Evolutionary conservation across 2,888 invertebrate species (phyloP).

Genomic region (Caenorhabditis uteleia): DNA sequence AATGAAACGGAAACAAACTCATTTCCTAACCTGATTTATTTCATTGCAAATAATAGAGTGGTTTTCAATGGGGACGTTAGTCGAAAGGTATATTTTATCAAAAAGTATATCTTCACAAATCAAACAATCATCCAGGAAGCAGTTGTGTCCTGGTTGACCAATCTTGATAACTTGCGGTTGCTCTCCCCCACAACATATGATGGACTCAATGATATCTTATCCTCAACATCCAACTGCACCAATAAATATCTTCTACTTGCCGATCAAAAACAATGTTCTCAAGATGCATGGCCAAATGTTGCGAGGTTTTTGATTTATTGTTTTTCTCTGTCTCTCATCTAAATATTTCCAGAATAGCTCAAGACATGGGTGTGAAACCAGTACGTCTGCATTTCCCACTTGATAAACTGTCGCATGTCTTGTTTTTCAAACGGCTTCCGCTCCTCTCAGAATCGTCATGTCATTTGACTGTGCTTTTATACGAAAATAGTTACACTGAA

Average conservation of each 20-base stretch:
- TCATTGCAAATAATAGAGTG: constrained; percentile 28
- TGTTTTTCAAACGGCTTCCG: constrained; percentile 28
- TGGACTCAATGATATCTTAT: constrained; percentile 21
- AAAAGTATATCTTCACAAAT: not conserved
- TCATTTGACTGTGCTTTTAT: constrained; percentile 32
- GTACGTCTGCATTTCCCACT: constrained; percentile 29
- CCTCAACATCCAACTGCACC: constrained; percentile 35
- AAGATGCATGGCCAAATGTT: constrained; percentile 33
- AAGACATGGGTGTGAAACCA: constrained; percentile 15
- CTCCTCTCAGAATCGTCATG: constrained; percentile 15
- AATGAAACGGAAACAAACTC: constrained; percentile 11
- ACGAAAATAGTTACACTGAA: constrained; percentile 37
- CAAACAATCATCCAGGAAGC: constrained; percentile 12
- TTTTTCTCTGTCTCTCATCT: not conserved
- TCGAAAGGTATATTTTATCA: constrained; percentile 16
- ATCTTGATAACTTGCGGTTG: constrained; percentile 28
- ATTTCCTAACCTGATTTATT: constrained; percentile 41
- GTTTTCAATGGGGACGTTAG: constrained; percentile 35
- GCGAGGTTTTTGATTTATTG: constrained; percentile 24
- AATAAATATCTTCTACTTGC: constrained; percentile 34
- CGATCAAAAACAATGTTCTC: constrained; percentile 31
- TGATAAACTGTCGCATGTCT: constrained; percentile 15
- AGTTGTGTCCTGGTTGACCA: constrained; percentile 31
- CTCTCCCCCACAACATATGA: constrained; percentile 18
- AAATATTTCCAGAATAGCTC: constrained; percentile 21